These are phyloP conservation scores for Pelusios castaneus DNA, from an alignment of 2,113 vertebrate species.

Conservation along the genomic window DNA sequence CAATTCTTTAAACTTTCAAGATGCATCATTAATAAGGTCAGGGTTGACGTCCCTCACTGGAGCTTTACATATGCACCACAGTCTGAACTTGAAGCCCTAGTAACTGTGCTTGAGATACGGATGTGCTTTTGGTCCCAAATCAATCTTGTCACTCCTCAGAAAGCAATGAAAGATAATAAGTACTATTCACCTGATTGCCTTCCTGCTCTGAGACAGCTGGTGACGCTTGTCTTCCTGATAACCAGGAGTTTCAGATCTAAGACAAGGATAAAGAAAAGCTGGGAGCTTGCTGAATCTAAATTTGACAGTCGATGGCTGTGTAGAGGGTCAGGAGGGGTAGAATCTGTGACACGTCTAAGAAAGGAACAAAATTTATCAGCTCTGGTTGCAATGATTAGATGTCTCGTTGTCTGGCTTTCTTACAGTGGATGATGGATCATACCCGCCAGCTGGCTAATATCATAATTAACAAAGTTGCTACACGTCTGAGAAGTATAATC, in stretches of 20 bases:
- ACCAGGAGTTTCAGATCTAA: conserved; percentile 84
- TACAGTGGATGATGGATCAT: conserved; percentile 83
- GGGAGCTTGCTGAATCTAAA: conserved; percentile 81
- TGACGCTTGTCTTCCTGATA: conserved; percentile 85
- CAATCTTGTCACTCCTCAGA: conserved; percentile 82
- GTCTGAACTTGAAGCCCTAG: conserved; percentile 44
- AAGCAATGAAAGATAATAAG: conserved; percentile 86
- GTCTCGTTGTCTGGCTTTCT: conserved; percentile 82
- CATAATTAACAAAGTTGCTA: conserved; percentile 86
- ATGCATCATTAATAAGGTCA: conserved; percentile 13
- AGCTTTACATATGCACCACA: conserved; percentile 42
- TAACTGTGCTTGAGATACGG: conserved; percentile 71
- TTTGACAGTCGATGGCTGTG: conserved; percentile 83
- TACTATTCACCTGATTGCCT: conserved; percentile 87
- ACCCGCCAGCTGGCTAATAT: conserved; percentile 81
- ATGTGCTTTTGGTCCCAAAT: conserved; percentile 77
- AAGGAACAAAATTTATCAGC: conserved; percentile 83
- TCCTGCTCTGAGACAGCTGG: conserved; percentile 84
- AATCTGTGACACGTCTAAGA: conserved; percentile 80
- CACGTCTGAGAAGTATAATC: conserved; percentile 82
- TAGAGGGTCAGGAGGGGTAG: conserved; percentile 83
- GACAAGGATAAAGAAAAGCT: conserved; percentile 82
- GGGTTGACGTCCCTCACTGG: not conserved
- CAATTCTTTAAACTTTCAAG: conserved; percentile 27
- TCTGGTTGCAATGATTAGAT: conserved; percentile 82